Percentiles rank a stretch among this genome's conserved stretches.
Conservation (phyloP, 2,797 vertebrate species). For the Esox masquinongy region DNA sequence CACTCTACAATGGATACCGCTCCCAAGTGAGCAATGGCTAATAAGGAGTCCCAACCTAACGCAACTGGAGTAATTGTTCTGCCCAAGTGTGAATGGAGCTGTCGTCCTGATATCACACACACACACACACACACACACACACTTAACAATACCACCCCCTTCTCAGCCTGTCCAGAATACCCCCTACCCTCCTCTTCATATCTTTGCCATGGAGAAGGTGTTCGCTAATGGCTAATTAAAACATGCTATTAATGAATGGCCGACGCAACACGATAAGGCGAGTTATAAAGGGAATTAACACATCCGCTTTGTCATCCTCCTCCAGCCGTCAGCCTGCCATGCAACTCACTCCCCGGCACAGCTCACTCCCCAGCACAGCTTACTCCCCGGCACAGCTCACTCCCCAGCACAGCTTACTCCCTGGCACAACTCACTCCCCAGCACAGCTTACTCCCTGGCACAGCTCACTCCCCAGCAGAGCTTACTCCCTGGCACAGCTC, state of each 20-base stretch:
- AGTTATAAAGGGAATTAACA: slow-evolving; percentile 64
- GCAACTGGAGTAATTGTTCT: slow-evolving; percentile 68
- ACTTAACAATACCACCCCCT: not conserved
- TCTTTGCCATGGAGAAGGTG: slow-evolving; percentile 76
- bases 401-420: not conserved
- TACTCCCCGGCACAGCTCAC: not conserved
- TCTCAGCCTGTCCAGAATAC: not conserved
- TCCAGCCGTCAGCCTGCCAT: not conserved
- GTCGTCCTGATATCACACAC: slow-evolving; percentile 36
- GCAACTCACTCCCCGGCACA: not conserved
- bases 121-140: slow-evolving; percentile 1
- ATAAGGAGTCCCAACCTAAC: slow-evolving; percentile 67
- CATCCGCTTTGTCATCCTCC: slow-evolving; percentile 59
- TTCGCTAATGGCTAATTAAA: slow-evolving; percentile 84
- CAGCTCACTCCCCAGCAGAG: not conserved
- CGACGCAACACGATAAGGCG: slow-evolving; percentile 72
- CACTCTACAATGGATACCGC: slow-evolving; percentile 66
- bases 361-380: no score
- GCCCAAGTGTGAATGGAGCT: slow-evolving; percentile 63
- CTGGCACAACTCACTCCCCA: slow-evolving; percentile 17
- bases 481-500: no score
- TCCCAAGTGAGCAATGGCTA: slow-evolving; percentile 74
- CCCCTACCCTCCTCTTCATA: slow-evolving; percentile 53
- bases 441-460: not conserved
- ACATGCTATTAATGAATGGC: slow-evolving; percentile 76